Evolutionary conservation across 2,888 invertebrate species (phyloP), one percentile per base, ranked within the genome.

Genomic region (Opisthograptis luteolata): DNA sequence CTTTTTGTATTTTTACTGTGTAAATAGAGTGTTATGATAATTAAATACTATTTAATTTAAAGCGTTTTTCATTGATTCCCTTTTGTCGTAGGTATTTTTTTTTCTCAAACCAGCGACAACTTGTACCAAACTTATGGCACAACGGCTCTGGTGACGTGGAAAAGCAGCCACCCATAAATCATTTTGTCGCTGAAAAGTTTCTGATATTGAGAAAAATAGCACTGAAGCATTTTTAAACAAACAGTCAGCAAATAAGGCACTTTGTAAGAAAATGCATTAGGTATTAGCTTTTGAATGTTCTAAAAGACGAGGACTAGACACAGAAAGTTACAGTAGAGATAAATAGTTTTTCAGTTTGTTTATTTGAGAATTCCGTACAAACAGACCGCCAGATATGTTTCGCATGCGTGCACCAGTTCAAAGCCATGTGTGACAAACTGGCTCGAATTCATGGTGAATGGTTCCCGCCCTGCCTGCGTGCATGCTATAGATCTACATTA

Each of bases 21-120:
- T 58, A 55, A 28, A 58, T 64, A 60, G 52, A 36, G 39, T 40
- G 30, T 36, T 62, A 39, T 15, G 27, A 28, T 57, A 68, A 61
- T 72, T 68, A 72, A 70, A 46, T 39, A 58, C 59, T 70, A 72
- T 72, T 70, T 69, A 71, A 72, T 61, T 12, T 32, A 34, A 22
- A n/a, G 43, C 22, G 27, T 20, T 3, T 15, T 35, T n/a, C n/a
- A n/a, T n/a, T n/a, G n/a, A n/a, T n/a, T n/a, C n/a, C n/a, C n/a
- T n/a, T 54, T 53, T 44, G 34, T 47, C 50, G 1, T n/a, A 6
- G 2, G 1, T 10, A 10, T 25, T 3, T 9, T 25, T 9, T 25
- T 9, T 2, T 9, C 1, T n/a, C 2, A n/a, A 3, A 6, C n/a
- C 1, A 20, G 7, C 7, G 7, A 12, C 12, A 10, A 12, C 12